Evolutionary conservation across 2,888 invertebrate genomes (phyloP).

Genomic region (Rotaria magnacalcarata): DNA sequence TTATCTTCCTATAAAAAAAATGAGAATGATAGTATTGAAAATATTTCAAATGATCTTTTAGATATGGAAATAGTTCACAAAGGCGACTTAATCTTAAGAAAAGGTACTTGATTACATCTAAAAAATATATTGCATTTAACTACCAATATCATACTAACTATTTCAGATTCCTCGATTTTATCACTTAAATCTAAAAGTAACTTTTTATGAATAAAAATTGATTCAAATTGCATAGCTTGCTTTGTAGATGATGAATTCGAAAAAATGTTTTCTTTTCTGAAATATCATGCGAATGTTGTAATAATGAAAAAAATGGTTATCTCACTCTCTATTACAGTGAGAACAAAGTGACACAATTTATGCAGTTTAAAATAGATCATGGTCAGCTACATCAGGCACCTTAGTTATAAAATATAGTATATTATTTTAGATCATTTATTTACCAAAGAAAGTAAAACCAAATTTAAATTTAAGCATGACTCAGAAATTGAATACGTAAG

Average conservation of each 20-base stretch:
- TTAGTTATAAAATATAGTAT: background rate
- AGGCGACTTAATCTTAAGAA: background rate
- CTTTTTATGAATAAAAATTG: background rate
- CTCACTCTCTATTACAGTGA: background rate
- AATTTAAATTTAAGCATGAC: background rate
- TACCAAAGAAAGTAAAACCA: background rate
- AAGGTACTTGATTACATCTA: background rate
- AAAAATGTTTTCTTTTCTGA: background rate
- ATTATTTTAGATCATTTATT: background rate
- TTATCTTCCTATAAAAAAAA: background rate
- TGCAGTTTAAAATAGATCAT: background rate
- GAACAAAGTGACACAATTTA: background rate
- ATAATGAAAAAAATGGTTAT: background rate
- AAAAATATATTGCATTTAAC: background rate
- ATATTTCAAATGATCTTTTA: no score
- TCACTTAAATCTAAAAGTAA: background rate
- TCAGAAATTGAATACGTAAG: background rate
- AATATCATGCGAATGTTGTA: background rate
- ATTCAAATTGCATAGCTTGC: no score
- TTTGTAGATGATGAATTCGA: no score
- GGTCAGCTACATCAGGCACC: background rate
- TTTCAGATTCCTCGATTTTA: background rate
- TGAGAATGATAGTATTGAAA: background rate
- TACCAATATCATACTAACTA: background rate
- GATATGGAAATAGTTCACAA: background rate